Evolutionary conservation across 2,888 invertebrate genomes (phyloP).

Genomic region (Argynnis bischoffii): DNA sequence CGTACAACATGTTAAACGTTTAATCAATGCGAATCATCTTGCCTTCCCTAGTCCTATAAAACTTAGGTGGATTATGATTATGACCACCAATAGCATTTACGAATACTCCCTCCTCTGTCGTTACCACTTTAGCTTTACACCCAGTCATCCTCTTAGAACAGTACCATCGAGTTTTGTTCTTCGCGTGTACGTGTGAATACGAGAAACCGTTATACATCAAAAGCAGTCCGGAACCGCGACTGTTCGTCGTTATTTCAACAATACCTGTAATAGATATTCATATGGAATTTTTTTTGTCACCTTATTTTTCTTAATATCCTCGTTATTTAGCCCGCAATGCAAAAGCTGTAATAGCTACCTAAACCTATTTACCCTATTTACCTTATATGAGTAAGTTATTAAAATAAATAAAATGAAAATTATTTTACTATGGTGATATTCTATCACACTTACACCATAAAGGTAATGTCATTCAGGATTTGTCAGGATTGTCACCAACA

Average conservation of each 20-base stretch:
- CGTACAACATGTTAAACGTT: too few species aligned
- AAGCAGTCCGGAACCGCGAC: slow-evolving; percentile 14
- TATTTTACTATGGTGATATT: too few species aligned
- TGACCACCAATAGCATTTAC: slow-evolving; percentile 34
- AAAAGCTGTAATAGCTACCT: too few species aligned
- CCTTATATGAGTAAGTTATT: too few species aligned
- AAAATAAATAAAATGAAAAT: too few species aligned
- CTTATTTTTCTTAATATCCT: too few species aligned
- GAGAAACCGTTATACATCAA: slow-evolving; percentile 25
- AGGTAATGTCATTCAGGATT: too few species aligned
- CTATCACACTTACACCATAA: too few species aligned
- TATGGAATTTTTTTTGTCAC: not conserved
- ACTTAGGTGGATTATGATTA: slow-evolving; percentile 38
- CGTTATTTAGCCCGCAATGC: too few species aligned
- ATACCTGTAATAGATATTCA: slow-evolving; percentile 20
- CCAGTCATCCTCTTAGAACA: slow-evolving; percentile 40
- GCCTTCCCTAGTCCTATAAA: slow-evolving; percentile 29
- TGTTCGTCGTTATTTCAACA: slow-evolving; percentile 20
- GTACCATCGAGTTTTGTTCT: slow-evolving; percentile 42
- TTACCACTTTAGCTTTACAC: slow-evolving; percentile 43
- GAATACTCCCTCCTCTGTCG: slow-evolving; percentile 33
- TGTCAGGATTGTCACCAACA: too few species aligned
- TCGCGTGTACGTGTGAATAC: slow-evolving; percentile 29
- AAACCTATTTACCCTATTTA: too few species aligned
- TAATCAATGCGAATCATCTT: slow-evolving; percentile 12